Evolutionary conservation across 2,113 vertebrate species (phyloP).

Genomic region (Daboia siamensis): DNA sequence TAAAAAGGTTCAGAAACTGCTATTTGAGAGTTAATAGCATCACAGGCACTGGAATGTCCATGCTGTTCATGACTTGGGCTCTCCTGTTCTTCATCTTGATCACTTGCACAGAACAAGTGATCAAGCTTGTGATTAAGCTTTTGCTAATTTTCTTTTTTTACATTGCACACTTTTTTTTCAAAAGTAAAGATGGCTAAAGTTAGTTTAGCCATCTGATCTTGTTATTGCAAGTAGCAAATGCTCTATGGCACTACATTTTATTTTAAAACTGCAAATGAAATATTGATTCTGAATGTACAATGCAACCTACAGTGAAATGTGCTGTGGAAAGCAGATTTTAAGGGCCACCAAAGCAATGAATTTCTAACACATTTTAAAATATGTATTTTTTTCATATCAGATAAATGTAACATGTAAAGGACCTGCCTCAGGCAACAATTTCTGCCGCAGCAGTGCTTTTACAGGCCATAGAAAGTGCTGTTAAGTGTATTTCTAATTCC

Average conservation of each 20-base stretch:
- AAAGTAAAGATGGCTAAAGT: neutral
- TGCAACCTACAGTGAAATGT: neutral
- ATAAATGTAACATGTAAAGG: neutral
- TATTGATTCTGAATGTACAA: neutral
- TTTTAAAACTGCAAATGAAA: neutral
- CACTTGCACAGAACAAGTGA: neutral
- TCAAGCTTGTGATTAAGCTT: no score
- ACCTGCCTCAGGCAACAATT: neutral
- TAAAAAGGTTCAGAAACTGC: neutral
- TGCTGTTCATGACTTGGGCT: neutral
- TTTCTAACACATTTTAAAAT: neutral
- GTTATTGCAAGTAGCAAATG: neutral
- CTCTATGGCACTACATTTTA: neutral
- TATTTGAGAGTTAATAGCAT: neutral
- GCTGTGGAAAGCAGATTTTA: neutral
- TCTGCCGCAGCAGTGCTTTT: neutral
- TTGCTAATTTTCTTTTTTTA: neutral
- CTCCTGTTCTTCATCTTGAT: neutral
- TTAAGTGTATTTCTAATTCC: neutral
- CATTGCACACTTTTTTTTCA: neutral
- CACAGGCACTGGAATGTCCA: neutral
- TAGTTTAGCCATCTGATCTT: neutral
- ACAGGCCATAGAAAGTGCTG: neutral
- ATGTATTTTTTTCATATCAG: neutral
- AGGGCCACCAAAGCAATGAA: neutral